phyloP scores from a whole-genome alignment of 2,113 vertebrate genomes.

The Sylvia atricapilla region DNA sequence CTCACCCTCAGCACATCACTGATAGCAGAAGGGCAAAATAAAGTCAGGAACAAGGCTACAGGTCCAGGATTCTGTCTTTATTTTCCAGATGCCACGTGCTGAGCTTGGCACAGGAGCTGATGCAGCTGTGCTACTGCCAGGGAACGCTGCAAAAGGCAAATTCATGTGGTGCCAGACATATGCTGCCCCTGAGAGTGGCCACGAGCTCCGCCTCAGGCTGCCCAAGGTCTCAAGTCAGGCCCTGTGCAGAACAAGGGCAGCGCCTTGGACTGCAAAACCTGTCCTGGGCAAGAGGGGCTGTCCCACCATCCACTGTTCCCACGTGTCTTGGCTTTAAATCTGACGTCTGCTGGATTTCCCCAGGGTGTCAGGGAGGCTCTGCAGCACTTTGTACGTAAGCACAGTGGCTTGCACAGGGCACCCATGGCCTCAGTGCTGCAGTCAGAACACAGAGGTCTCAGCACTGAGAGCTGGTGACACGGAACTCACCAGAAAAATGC shows the following conservation, averaged over 20 bases:
- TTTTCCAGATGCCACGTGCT: neutral
- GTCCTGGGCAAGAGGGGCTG: neutral
- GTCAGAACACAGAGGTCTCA: neutral
- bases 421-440: neutral
- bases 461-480: neutral
- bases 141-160: neutral
- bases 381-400: neutral
- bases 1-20: neutral
- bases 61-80: neutral
- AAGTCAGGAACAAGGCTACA: neutral
- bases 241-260: neutral
- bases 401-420: neutral
- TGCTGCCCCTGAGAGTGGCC: neutral
- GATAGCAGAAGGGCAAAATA: neutral
- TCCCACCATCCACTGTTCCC: neutral
- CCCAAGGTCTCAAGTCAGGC: neutral
- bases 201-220: neutral
- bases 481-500: neutral
- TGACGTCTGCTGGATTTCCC: neutral
- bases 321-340: rapidly evolving
- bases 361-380: neutral
- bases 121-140: neutral
- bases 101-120: neutral
- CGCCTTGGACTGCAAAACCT: neutral
- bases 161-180: neutral